Conservation (phyloP, 2,888 invertebrate species). For the Cabera pusaria region DNA sequence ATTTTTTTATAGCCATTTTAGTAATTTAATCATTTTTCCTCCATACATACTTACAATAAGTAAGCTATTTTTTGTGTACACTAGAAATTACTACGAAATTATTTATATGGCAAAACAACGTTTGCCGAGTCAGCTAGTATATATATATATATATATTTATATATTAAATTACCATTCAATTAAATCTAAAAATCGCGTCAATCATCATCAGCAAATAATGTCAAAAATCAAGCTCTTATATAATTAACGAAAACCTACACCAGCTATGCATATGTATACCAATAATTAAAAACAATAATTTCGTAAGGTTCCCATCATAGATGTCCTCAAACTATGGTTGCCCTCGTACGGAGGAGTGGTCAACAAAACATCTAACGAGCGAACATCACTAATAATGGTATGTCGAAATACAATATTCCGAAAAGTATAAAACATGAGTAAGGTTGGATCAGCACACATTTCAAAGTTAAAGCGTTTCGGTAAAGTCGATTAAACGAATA, state of each 20-base stretch:
- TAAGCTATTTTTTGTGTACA: too few species aligned
- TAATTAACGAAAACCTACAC: conserved; percentile 31
- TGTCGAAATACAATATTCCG: conserved; percentile 66
- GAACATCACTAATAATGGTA: conserved; percentile 52
- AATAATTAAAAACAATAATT: conserved; percentile 51
- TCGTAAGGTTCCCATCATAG: conserved; percentile 51
- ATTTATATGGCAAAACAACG: too few species aligned
- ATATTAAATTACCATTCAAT: conserved; percentile 5
- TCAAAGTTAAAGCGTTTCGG: conserved; percentile 48
- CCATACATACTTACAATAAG: too few species aligned
- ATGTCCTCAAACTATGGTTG: conserved; percentile 60
- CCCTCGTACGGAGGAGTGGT: conserved; percentile 59
- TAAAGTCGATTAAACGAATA: conserved; percentile 42
- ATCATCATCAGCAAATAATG: conserved; percentile 38
- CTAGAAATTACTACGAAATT: too few species aligned
- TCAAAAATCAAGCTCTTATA: conserved; percentile 45
- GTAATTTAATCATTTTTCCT: too few species aligned
- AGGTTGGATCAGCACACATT: conserved; percentile 54
- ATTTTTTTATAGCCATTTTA: too few species aligned
- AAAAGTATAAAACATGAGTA: conserved; percentile 67
- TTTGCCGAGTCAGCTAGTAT: too few species aligned
- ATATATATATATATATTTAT: too few species aligned
- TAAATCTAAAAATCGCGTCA: conserved; percentile 19
- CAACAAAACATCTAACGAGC: conserved; percentile 64
- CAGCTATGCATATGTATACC: conserved; percentile 26